Evolutionary conservation across 2,888 invertebrate genomes (phyloP), one percentile per base, ranked within the genome.

Genomic region (Cephus spinipes): DNA sequence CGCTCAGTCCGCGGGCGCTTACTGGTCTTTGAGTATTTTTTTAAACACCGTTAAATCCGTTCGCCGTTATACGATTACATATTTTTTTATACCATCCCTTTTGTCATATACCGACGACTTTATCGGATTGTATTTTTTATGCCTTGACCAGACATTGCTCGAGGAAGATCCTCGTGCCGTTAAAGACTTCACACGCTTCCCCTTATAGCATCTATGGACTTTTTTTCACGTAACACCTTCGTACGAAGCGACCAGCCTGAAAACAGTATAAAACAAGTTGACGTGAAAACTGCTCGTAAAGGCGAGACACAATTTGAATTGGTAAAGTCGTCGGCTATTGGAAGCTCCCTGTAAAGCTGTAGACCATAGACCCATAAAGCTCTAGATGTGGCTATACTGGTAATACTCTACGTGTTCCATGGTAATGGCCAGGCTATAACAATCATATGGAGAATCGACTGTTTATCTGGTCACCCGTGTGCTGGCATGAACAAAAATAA

Each of bases 221-320:
- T 32, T 69, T 69, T 12, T 6, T 30, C 15, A 2, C 11, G 69
- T 30, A 35, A 33, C 55, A 69, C 73, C 34, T 55, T 71, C 68
- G 78, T 35, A 78, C 32, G 35, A 73, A 35, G 30, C 31, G 31
- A 23, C 11, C 73, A 30, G 35, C 40, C 33, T 69, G 69, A n/a
- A 73, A 78, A 84, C 82, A 82, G 84, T 84, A 40, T 40, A 83
- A 86, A 86, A 86, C 83, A 85, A 83, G 83, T 80, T 77, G 82
- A 78, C 76, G 83, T 77, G 83, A 83, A 84, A 86, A 86, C 83
- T 80, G 83, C 83, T 86, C 86, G 85, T 87, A 86, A 87, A 87
- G 81, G 80, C 73, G 83, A 81, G 81, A 85, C 83, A 83, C 86
- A 87, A 87, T 88, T 87, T 86, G 85, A 87, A 87, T 87, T 83